A percentile compares a stretch with the other conserved stretches of the same genome.
Conservation (phyloP, 2,888 invertebrate genomes). For the Drosophila kambysellisi region DNA sequence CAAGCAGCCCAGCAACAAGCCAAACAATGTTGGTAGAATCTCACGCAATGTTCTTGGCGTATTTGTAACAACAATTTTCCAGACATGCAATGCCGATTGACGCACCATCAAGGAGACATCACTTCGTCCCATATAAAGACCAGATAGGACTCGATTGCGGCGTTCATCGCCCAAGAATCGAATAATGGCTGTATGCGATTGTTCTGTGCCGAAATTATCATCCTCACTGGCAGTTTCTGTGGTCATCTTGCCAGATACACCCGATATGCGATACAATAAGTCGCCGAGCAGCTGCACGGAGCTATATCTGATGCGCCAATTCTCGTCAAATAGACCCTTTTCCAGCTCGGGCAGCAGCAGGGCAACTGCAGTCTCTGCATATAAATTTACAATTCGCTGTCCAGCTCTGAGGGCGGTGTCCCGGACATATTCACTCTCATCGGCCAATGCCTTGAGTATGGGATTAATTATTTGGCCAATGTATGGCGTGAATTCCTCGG, state of each 20-base stretch:
- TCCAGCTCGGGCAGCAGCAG: conserved; percentile 97
- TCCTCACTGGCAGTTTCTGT: conserved; percentile 99
- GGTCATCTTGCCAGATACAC: conserved; percentile 99
- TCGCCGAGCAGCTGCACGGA: conserved; percentile 98
- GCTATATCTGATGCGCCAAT: conserved; percentile 98
- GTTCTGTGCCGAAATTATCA: conserved; percentile 99
- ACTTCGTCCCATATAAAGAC: conserved; percentile 98
- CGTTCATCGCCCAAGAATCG: conserved; percentile 94
- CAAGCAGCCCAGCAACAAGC: conserved; percentile 95
- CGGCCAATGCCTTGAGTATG: conserved; percentile 98
- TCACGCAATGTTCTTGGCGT: conserved; percentile 98
- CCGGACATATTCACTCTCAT: conserved; percentile 99
- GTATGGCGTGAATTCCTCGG: conserved; percentile 97
- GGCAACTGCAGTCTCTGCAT: conserved; percentile 97
- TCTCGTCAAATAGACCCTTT: conserved; percentile 97
- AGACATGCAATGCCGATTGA: conserved; percentile 98
- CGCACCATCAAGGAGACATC: conserved; percentile 98
- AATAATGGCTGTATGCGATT: conserved; percentile 96
- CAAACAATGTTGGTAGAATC: conserved; percentile 97
- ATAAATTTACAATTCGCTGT: conserved; percentile 97
- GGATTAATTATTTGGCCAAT: conserved; percentile 98
- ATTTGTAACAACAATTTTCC: conserved; percentile 99
- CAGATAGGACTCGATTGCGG: conserved; percentile 96
- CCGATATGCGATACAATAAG: conserved; percentile 97
- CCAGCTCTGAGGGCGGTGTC: conserved; percentile 99